Evolutionary conservation across 2,797 vertebrate genomes (phyloP), one percentile per base, ranked within the genome.

Genomic region (Erithacus rubecula): DNA sequence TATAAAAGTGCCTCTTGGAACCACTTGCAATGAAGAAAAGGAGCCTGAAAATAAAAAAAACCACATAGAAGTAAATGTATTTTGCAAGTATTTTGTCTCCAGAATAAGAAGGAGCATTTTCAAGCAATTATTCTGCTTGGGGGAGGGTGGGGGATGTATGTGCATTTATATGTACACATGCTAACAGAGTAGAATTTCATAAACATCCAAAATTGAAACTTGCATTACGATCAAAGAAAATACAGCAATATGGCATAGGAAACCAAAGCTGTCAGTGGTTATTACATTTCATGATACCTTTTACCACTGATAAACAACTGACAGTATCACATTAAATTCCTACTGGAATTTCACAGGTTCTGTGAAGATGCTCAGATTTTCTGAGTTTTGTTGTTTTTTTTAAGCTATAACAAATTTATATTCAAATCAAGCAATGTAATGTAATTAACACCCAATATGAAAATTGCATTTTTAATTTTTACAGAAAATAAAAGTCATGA

Each of bases 91-190:
- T 46, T 46, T 46, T 46, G 44, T 65, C 32, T 69, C 15, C 5
- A 5, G 51, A 78, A 62, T 11, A 55, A 37, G 21, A 86, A 93
- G 32, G 53, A 90, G 27, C 3, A 49, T 87, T 94, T 90, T 79
- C 49, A 86, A 23, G 23, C 29, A 47, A 19, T 88, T 78, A 53
- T 78, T 79, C 51, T 85, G 20, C 22, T 44, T 32, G 47, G 8
- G 4, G 4, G 10, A 5, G 17, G 15, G 19, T 5, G 32, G 5
- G 5, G 10, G 5, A 1, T n/a, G 2, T 49, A 29, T 77, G 14
- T 37, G 8, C 34, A 6, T 46, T 29, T 87, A 10, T 23, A 34
- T 60, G 24, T 84, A 29, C 37, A 34, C 27, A 5, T 30, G 12
- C 16, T 20, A 77, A 41, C 24, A 58, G 43, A 78, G 21, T 24